phyloP scores from a whole-genome alignment of 2,888 invertebrate species.

The Meliscaeva auricollis region DNA sequence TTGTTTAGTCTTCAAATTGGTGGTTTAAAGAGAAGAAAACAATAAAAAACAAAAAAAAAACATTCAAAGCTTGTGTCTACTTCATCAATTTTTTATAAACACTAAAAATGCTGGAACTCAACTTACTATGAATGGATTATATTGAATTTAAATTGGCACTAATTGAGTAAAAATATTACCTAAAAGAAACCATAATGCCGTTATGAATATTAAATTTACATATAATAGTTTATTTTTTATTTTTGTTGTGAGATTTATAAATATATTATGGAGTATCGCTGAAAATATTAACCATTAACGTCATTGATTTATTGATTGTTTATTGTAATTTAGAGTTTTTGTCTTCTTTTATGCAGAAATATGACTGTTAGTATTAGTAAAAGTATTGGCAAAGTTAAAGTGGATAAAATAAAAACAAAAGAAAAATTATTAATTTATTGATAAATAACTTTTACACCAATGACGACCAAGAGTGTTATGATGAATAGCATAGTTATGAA shows the following conservation, averaged over 20 bases:
- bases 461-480: too few relatives aligned
- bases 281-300: conserved; percentile 11
- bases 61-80: too few relatives aligned
- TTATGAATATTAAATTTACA: conserved; percentile 48
- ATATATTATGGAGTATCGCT: not conserved
- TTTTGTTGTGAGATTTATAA: not conserved
- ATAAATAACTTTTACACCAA: too few relatives aligned
- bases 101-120: not conserved
- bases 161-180: conserved; percentile 45
- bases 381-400: not conserved
- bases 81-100: not conserved
- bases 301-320: conserved; percentile 15
- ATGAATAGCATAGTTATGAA: too few relatives aligned
- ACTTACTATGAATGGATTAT: conserved; percentile 27
- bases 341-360: not conserved
- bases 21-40: not conserved
- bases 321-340: conserved; percentile 3
- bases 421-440: not conserved
- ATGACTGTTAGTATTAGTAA: not conserved
- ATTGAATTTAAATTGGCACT: conserved; percentile 58
- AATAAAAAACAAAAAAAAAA: not conserved
- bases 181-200: conserved; percentile 45
- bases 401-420: not conserved
- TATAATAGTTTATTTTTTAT: conserved; percentile 2
- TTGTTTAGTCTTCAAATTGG: conserved; percentile 2